A percentile compares a stretch with the other conserved stretches of the same genome.
phyloP scores from a whole-genome alignment of 2,113 vertebrate genomes.

The Nymphicus hollandicus region DNA sequence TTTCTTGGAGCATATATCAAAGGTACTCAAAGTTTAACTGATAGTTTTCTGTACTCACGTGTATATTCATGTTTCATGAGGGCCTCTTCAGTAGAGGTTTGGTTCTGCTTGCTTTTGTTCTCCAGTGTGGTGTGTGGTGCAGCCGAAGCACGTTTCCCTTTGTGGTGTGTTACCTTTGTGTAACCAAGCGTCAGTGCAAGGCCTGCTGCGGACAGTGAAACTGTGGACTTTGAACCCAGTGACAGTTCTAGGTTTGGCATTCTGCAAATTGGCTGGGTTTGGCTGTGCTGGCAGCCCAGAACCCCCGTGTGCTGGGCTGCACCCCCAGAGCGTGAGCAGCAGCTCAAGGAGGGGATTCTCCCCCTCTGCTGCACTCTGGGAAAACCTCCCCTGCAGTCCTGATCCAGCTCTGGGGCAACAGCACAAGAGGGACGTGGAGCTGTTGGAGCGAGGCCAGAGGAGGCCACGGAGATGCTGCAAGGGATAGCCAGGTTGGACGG shows the following conservation, averaged over 20 bases:
- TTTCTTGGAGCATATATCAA: background rate
- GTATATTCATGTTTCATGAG: fast-evolving
- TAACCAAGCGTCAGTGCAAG: fast-evolving
- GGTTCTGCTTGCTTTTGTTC: background rate
- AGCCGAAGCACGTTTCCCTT: background rate
- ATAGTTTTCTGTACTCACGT: fast-evolving
- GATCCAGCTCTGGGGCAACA: background rate
- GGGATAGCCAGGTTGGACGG: background rate
- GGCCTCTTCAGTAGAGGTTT: background rate
- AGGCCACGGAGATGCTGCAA: background rate
- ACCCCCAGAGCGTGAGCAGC: background rate
- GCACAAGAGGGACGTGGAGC: background rate
- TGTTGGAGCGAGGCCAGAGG: background rate
- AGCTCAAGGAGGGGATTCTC: background rate
- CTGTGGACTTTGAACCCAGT: fast-evolving
- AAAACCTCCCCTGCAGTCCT: background rate
- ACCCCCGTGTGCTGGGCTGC: background rate
- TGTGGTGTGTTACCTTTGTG: fast-evolving
- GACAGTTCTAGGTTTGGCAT: background rate
- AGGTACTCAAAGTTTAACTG: background rate
- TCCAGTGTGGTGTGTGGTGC: fast-evolving
- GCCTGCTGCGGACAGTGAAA: background rate
- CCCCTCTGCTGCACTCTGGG: background rate
- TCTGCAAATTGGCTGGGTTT: background rate
- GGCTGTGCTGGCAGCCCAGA: background rate